Base-by-base conservation (phyloP, 2,113 vertebrate species). In the Gobiocypris rarus region DNA sequence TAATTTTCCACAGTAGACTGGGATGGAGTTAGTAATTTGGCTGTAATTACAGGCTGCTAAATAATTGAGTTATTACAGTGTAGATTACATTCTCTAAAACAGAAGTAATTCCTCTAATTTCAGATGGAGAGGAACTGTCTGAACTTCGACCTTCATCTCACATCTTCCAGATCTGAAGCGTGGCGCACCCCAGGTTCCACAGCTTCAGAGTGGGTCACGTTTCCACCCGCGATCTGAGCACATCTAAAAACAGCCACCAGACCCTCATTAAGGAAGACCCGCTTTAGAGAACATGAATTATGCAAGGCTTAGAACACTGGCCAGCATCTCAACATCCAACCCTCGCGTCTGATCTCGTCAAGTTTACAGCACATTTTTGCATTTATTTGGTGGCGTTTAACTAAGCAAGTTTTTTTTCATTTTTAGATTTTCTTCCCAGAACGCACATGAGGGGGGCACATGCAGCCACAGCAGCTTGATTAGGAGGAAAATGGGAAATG, bases 251-350 rank as follows among this genome's bases (percentile, higher is more conserved):
- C 88, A 93, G 92, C 91, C 91, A 93, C 89, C 89, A 92, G 90
- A 90, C 91, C 92, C 92, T 95, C 94, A 94, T 95, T 95, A 94
- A 91, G 87, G 90, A 90, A 85, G 82, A 76, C 90, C 90, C 87
- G 87, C 91, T 92, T 92, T 92, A 91, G 86, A 89, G 90, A 91
- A 80, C 92, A 95, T 94, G 92, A 95, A 94, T 95, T 93, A 95
- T 94, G 93, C 92, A 94, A 89, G 83, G 24, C 91, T 93, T 88
- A 88, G 90, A 94, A 94, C 91, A 93, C 91, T 92, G 92, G 94
- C 93, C 93, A 94, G 92, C 91, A 84, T 92, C 91, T 94, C 91
- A 92, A 92, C 93, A 92, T 93, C 93, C 91, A 90, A 91, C 89
- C 41, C 91, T 75, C 52, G 87, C 85, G 92, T 94, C 94, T 94